Percentiles rank a stretch among this genome's conserved stretches.
Evolutionary conservation across 1,140 invertebrate species (phyloP).

Genomic region (Cheumatopsyche charites): DNA sequence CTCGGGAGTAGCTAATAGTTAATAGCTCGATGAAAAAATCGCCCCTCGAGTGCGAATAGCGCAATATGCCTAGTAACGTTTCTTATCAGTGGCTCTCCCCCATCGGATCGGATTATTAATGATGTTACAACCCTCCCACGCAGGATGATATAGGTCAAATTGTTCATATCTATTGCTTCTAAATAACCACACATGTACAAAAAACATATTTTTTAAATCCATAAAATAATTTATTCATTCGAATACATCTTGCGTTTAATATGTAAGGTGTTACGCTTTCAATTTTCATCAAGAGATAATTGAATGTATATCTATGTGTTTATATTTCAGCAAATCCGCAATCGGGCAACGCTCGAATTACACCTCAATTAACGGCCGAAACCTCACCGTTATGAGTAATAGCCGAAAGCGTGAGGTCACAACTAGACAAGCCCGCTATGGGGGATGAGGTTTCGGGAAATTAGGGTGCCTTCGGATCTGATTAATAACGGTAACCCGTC

Average conservation of each 20-base stretch:
- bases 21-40: conserved; percentile 30
- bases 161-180: too few species aligned
- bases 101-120: conserved; percentile 37
- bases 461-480: conserved; percentile 1
- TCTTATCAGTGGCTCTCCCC: conserved; percentile 37
- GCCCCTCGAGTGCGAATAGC: conserved; percentile 18
- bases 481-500: conserved; percentile 18
- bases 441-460: not conserved
- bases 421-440: not conserved
- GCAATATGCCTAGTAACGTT: conserved; percentile 47
- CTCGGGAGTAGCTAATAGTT: conserved; percentile 11
- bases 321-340: not conserved
- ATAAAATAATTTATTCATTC: too few species aligned
- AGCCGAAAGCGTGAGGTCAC: conserved; percentile 12
- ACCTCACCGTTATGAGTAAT: conserved; percentile 14
- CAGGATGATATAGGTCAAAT: conserved; percentile 40
- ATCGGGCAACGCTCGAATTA: not conserved
- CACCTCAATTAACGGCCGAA: conserved; percentile 16
- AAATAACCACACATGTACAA: too few species aligned
- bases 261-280: too few species aligned
- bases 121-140: conserved; percentile 31
- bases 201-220: too few species aligned
- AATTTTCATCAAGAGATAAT: too few species aligned
- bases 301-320: too few species aligned
- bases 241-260: too few species aligned